Evolutionary conservation across 2,113 vertebrate species (phyloP).

Genomic region (Tyto alba): DNA sequence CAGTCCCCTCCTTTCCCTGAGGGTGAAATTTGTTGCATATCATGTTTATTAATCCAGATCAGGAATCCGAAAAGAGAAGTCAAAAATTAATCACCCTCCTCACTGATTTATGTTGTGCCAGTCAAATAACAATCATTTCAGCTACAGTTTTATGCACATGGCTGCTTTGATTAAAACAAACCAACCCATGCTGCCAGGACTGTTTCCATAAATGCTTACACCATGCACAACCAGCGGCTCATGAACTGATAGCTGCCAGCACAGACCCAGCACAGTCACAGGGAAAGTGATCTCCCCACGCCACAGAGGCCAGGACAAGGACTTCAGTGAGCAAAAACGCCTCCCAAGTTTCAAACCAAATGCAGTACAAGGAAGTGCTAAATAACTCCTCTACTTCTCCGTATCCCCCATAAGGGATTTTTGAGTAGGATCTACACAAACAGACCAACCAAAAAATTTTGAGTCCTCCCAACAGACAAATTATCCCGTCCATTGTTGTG

Average conservation of each 20-base stretch:
- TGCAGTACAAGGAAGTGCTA: background rate
- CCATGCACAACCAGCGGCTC: rapidly evolving
- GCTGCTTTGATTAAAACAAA: background rate
- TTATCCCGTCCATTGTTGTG: conserved; percentile 5
- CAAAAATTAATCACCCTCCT: background rate
- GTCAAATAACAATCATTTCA: background rate
- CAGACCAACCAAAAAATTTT: background rate
- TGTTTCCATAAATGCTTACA: background rate
- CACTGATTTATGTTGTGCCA: background rate
- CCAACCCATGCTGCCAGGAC: background rate
- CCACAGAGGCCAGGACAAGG: rapidly evolving
- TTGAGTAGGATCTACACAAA: background rate
- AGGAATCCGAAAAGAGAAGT: background rate
- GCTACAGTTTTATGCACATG: background rate
- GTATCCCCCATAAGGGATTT: background rate
- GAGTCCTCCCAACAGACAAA: background rate
- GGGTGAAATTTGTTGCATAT: background rate
- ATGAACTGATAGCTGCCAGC: background rate
- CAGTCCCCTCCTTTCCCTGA: background rate
- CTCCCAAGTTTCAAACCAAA: background rate
- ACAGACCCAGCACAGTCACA: rapidly evolving
- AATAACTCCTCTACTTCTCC: background rate
- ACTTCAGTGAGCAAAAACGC: background rate
- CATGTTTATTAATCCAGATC: background rate
- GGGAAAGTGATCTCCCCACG: background rate